Evolutionary conservation across 2,888 invertebrate species (phyloP), one percentile per base, ranked within the genome.

Genomic region (Drosophila mimetica): DNA sequence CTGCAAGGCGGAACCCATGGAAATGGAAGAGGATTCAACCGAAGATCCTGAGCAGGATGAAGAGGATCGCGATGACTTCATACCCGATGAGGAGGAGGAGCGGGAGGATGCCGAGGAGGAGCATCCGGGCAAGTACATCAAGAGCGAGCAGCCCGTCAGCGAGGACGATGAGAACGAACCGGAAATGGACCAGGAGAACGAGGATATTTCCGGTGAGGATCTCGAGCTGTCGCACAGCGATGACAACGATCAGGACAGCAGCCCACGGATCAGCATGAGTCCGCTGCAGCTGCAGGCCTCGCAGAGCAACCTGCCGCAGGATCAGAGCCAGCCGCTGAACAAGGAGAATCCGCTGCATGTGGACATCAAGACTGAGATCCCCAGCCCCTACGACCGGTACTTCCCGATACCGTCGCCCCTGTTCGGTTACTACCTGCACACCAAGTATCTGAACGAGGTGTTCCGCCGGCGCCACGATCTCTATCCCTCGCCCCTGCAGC

Each of bases 401-500:
- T 92, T 92, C 61, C 92, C 92, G 61, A 91, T 92, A 66, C 89
- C 88, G 6, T 91, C 92, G 54, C 92, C 92, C 5, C 73, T 92
- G 47, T 94, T 94, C 90, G 94, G 94, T 82, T 93, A 94, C 77
- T 94, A 94, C 88, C 92, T 94, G 81, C 93, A 94, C 83, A 93
- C 93, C 77, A 94, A 94, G 92, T 94, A 94, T 91, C 92, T 94
- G 85, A 94, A 94, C 46, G 93, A 93, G 79, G 92, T 94, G 58
- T 93, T 93, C 77, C 92, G 94, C 22, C 92, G 93, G 41, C 92
- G 94, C 34, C 94, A 94, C 79, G 94, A 94, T 89, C 94, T 94
- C 70, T 94, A 95, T 70, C 84, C 88, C 66, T 87, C 91, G 53
- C 86, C 90, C 53, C 67, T 90, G 83, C 90, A 90, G 77, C 90